phyloP scores from a whole-genome alignment of 2,888 invertebrate species.

The Scelioninae gen. 1 region DNA sequence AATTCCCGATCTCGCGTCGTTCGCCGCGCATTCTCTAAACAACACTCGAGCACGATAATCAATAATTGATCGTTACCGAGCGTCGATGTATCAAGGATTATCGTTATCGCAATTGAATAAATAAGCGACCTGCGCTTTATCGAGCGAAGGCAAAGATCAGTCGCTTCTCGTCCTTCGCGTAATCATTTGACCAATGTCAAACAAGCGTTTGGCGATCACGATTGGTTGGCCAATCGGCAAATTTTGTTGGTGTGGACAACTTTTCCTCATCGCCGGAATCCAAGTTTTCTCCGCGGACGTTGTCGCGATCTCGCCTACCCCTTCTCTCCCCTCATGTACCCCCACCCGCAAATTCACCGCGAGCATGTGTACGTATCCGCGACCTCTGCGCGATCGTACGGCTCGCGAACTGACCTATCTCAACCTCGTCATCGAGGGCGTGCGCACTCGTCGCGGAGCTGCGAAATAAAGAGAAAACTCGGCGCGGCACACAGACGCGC shows the following conservation, averaged over 20 bases:
- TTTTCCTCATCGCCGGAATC: slow-evolving; percentile 46
- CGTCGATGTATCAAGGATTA: slow-evolving; percentile 67
- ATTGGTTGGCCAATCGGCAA: slow-evolving; percentile 24
- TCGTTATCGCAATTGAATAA: slow-evolving; percentile 69
- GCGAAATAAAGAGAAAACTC: slow-evolving; percentile 60
- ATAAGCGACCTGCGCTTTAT: slow-evolving; percentile 58
- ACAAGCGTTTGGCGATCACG: slow-evolving; percentile 48
- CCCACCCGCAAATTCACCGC: slow-evolving; percentile 20
- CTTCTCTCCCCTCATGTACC: background rate
- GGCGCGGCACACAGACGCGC: slow-evolving; percentile 40
- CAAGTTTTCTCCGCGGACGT: slow-evolving; percentile 24
- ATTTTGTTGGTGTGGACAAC: slow-evolving; percentile 40
- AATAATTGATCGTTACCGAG: slow-evolving; percentile 57
- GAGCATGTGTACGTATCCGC: slow-evolving; percentile 40
- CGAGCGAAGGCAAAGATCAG: slow-evolving; percentile 65
- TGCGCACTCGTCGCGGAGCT: slow-evolving; percentile 72
- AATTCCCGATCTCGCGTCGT: background rate
- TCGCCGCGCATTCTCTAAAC: background rate
- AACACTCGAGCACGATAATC: slow-evolving; percentile 40
- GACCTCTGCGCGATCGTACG: slow-evolving; percentile 62
- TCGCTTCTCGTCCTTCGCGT: slow-evolving; percentile 61
- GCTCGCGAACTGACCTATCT: slow-evolving; percentile 77
- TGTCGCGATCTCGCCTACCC: slow-evolving; percentile 4
- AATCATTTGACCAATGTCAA: slow-evolving; percentile 68
- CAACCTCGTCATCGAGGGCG: slow-evolving; percentile 78